phyloP scores from a whole-genome alignment of 2,888 invertebrate genomes.

The Odontothrips loti region DNA sequence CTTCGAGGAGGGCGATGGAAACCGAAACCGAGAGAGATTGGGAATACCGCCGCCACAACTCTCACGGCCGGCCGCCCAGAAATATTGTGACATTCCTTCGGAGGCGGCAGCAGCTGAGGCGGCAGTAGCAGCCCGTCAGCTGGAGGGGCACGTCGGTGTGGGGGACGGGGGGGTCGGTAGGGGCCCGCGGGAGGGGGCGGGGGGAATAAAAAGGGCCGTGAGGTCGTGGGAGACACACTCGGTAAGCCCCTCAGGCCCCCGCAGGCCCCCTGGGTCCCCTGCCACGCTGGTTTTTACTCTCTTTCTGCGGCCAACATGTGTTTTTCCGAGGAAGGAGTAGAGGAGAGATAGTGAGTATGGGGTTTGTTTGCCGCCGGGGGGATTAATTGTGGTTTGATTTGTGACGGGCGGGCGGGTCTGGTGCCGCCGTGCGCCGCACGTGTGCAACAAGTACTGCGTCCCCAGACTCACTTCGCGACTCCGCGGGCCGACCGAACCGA shows the following conservation, averaged over 20 bases:
- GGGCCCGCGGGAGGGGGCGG: neutral
- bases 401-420: neutral
- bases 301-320: neutral
- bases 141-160: neutral
- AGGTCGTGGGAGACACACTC: constrained; percentile 5
- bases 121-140: neutral
- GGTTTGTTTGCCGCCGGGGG: neutral
- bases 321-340: too few species aligned
- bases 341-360: neutral
- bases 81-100: neutral
- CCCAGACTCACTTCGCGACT: too few species aligned
- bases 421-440: neutral
- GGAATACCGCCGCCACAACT: too few species aligned
- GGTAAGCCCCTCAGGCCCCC: too few species aligned
- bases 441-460: too few species aligned
- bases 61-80: neutral
- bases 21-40: too few species aligned
- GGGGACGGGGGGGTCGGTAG: neutral
- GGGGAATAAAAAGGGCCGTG: neutral
- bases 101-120: too few species aligned
- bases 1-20: too few species aligned
- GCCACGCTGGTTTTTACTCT: neutral
- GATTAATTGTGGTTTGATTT: constrained; percentile 6
- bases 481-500: neutral
- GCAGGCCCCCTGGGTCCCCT: neutral